Evolutionary conservation across 1,140 invertebrate genomes (phyloP).

Genomic region (Drosophila persimilis): DNA sequence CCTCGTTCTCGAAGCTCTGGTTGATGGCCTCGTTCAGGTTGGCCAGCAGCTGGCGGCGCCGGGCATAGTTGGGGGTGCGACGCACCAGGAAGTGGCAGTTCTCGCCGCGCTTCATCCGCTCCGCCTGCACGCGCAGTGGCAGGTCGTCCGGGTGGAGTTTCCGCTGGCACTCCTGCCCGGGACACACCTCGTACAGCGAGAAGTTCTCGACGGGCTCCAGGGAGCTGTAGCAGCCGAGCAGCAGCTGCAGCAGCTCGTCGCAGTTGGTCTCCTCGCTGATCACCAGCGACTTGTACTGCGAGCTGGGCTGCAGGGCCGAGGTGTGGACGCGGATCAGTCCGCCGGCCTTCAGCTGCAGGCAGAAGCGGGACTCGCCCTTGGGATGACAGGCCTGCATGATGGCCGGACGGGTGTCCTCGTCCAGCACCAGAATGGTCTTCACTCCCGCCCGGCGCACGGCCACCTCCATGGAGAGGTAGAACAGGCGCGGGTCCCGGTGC

Average conservation of each 20-base stretch:
- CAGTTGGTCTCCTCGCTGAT: slow-evolving; percentile 95
- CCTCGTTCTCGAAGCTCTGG: slow-evolving; percentile 36
- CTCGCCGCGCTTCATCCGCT: slow-evolving; percentile 86
- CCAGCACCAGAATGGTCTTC: slow-evolving; percentile 91
- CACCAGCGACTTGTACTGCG: slow-evolving; percentile 95
- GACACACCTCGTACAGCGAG: slow-evolving; percentile 93
- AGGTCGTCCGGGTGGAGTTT: slow-evolving; percentile 93
- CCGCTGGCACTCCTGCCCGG: slow-evolving; percentile 90
- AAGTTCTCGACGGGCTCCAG: slow-evolving; percentile 92
- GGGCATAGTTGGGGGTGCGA: slow-evolving; percentile 88
- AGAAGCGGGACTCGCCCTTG: slow-evolving; percentile 94
- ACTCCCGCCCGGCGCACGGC: slow-evolving; percentile 91
- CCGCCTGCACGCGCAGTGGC: slow-evolving; percentile 91
- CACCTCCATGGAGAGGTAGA: slow-evolving; percentile 97
- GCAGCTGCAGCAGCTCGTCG: slow-evolving; percentile 92
- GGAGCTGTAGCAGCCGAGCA: slow-evolving; percentile 93
- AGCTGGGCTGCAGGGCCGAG: slow-evolving; percentile 93
- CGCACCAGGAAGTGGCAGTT: slow-evolving; percentile 91
- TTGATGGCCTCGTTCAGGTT: slow-evolving; percentile 70
- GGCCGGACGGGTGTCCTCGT: slow-evolving; percentile 94
- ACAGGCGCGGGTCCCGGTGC: slow-evolving; percentile 95
- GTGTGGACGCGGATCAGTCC: slow-evolving; percentile 95
- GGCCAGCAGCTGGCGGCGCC: slow-evolving; percentile 73
- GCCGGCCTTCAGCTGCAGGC: slow-evolving; percentile 91
- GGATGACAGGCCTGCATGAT: slow-evolving; percentile 95